Percentiles rank a stretch among this genome's conserved stretches.
phyloP scores from a whole-genome alignment of 2,888 invertebrate species.

The Ligdia adustata region DNA sequence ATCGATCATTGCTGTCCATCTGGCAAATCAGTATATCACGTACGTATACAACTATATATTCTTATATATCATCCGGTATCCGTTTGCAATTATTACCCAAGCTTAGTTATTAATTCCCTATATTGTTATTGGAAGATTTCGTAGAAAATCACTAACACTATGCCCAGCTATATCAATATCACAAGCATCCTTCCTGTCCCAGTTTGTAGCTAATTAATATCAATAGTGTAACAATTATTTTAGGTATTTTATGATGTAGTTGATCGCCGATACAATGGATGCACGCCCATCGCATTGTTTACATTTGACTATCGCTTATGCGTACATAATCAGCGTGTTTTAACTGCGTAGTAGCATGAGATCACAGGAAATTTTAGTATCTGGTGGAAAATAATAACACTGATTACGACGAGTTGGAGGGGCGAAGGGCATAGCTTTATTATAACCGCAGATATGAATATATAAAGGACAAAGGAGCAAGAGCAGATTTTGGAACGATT shows the following conservation, averaged over 20 bases:
- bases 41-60: too few relatives aligned
- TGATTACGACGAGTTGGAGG: conserved; percentile 50
- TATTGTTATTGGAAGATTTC: too few relatives aligned
- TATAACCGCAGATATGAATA: too few relatives aligned
- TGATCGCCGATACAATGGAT: conserved; percentile 9
- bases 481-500: too few relatives aligned
- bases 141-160: not conserved
- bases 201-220: conserved; percentile 6
- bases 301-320: conserved; percentile 12
- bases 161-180: not conserved
- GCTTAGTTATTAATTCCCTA: too few relatives aligned
- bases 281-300: conserved; percentile 18
- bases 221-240: not conserved
- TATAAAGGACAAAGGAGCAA: too few relatives aligned
- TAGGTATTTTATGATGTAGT: conserved; percentile 10
- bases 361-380: conserved; percentile 68
- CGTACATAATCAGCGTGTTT: not conserved
- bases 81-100: too few relatives aligned
- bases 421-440: conserved; percentile 3
- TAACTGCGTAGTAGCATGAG: conserved; percentile 58
- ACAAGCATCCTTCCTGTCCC: conserved; percentile 7
- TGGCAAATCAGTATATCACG: too few relatives aligned
- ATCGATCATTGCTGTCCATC: too few relatives aligned
- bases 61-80: too few relatives aligned
- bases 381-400: conserved; percentile 64